Conservation (phyloP, 30 jellyfish, hydroid and myxozoan genomes). For the Catostylus mosaicus region DNA sequence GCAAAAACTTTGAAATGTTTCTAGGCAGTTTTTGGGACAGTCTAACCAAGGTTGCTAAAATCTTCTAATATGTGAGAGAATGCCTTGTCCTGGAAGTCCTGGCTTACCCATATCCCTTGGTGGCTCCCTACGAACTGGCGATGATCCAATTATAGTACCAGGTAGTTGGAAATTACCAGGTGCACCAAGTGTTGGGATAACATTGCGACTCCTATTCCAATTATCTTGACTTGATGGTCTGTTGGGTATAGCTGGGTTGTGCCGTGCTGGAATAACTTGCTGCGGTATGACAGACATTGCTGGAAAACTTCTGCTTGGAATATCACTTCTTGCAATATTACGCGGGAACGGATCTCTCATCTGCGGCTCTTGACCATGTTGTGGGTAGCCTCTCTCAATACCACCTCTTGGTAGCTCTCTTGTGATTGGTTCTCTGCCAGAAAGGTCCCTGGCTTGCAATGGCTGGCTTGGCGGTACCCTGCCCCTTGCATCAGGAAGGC, state of each 20-base stretch:
- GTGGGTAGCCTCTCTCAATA: constrained; percentile 25
- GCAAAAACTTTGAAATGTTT: too few relatives aligned
- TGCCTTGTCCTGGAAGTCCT: constrained; percentile 51
- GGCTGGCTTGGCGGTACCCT: constrained; percentile 48
- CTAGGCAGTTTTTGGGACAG: too few relatives aligned
- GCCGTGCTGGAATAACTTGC: constrained; percentile 21
- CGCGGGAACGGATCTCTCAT: constrained; percentile 36
- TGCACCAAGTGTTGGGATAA: constrained; percentile 27
- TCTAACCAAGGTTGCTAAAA: not conserved
- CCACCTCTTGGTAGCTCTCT: constrained; percentile 42
- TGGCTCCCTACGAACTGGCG: constrained; percentile 27
- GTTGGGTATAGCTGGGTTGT: not conserved
- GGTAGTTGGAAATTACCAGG: constrained; percentile 19
- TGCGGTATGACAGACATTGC: constrained; percentile 25
- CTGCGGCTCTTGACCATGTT: constrained; percentile 34
- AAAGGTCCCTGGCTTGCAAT: constrained; percentile 26
- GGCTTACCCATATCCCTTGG: constrained; percentile 47
- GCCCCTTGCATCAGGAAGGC: constrained; percentile 42
- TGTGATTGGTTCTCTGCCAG: not conserved
- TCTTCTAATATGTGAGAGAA: constrained; percentile 62
- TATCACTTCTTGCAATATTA: constrained; percentile 35
- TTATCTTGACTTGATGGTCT: constrained; percentile 75
- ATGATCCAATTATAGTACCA: constrained; percentile 7
- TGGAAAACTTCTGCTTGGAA: constrained; percentile 39
- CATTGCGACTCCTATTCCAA: constrained; percentile 64